Conservation (phyloP, 1,140 invertebrate genomes). For the Drepana arcuata region DNA sequence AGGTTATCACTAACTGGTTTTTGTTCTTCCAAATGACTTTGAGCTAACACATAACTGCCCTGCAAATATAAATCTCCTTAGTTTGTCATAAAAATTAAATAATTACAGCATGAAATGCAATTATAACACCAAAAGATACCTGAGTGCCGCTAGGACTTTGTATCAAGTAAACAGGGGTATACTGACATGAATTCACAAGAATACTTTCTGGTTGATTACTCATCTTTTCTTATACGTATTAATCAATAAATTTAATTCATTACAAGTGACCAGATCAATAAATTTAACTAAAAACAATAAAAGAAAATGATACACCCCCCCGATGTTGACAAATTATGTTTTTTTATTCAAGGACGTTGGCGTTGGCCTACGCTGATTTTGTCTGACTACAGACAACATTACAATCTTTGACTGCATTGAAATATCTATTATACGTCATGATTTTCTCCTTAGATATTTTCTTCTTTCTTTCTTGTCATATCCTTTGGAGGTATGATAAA, state of each 20-base stretch:
- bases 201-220: conserved; percentile 35
- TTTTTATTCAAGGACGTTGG: too few relatives aligned
- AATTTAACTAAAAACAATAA: conserved; percentile 5
- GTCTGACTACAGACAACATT: too few relatives aligned
- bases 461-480: too few relatives aligned
- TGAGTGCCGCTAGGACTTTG: conserved; percentile 45
- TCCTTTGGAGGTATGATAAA: too few relatives aligned
- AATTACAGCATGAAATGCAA: conserved; percentile 3
- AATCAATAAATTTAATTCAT: conserved; percentile 19
- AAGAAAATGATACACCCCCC: conserved; percentile 3
- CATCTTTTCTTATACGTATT: conserved; percentile 25
- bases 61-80: conserved; percentile 25
- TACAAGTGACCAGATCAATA: conserved; percentile 10
- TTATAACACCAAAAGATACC: conserved; percentile 27
- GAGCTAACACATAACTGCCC: conserved; percentile 42
- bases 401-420: too few relatives aligned
- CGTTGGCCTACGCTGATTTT: too few relatives aligned
- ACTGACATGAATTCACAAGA: conserved; percentile 50
- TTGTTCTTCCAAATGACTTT: conserved; percentile 22
- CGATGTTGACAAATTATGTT: conserved; percentile 6
- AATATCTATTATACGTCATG: too few relatives aligned
- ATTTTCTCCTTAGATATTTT: too few relatives aligned
- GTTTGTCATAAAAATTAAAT: conserved; percentile 1
- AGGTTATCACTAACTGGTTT: conserved; percentile 49
- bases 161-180: conserved; percentile 54